phyloP scores from a whole-genome alignment of 2,113 vertebrate species.

The Phalacrocorax aristotelis region DNA sequence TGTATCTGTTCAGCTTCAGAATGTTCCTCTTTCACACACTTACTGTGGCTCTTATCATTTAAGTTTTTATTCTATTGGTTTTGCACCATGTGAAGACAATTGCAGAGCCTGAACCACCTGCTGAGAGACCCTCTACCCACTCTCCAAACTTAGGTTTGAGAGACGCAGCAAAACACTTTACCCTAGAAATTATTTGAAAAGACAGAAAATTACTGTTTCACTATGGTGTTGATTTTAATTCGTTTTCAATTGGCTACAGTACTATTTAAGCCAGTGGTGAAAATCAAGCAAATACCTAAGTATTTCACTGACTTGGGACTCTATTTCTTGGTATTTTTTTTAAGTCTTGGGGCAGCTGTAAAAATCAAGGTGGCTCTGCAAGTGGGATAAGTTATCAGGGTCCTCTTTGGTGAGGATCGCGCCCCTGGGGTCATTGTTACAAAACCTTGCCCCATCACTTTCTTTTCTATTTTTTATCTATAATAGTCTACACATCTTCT shows the following conservation, averaged over 20 bases:
- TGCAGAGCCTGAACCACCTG: background rate
- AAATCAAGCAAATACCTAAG: background rate
- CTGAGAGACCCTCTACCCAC: background rate
- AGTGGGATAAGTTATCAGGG: background rate
- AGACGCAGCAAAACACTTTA: background rate
- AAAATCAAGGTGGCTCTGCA: background rate
- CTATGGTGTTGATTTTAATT: background rate
- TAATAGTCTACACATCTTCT: background rate
- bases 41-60: background rate
- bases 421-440: background rate
- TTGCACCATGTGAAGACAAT: background rate
- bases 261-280: background rate
- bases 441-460: background rate
- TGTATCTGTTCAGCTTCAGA: background rate
- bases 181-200: background rate
- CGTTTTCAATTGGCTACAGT: background rate
- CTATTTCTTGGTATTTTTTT: background rate
- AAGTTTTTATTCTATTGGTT: background rate
- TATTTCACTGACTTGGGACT: background rate
- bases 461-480: background rate
- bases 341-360: background rate
- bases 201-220: background rate
- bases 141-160: fast-evolving
- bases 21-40: background rate
- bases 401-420: background rate